These are phyloP conservation scores for Urocyon cinereoargenteus DNA, from an alignment of 2,797 vertebrate species.

Conservation along the genomic window DNA sequence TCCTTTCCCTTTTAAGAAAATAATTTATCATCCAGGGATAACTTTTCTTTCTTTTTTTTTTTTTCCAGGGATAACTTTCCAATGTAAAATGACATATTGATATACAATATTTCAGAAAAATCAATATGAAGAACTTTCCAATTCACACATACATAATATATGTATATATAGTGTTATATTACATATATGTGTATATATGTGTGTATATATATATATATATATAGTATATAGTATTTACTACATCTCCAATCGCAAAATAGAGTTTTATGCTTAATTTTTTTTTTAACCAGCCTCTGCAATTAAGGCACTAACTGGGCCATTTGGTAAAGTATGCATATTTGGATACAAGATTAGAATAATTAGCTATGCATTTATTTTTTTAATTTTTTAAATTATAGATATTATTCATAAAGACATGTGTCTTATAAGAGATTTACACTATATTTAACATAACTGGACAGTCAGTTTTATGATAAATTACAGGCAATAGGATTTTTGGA, in stretches of 20 bases:
- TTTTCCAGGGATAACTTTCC: not conserved
- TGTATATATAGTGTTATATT: not conserved
- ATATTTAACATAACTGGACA: not conserved
- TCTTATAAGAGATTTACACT: not conserved
- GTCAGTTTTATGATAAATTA: not conserved
- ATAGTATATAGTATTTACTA: not conserved
- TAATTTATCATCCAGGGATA: not conserved
- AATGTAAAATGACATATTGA: not conserved
- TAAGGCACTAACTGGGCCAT: not conserved
- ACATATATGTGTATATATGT: not conserved
- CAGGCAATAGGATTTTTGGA: not conserved
- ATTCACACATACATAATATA: not conserved
- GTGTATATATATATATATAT: not conserved
- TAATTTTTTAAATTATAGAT: not conserved
- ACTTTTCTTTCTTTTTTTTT: not conserved
- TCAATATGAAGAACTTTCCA: not conserved
- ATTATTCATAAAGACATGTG: not conserved
- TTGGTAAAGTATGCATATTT: not conserved
- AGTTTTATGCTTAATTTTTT: not conserved
- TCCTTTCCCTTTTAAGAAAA: conserved; percentile 16
- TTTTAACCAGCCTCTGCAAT: not conserved
- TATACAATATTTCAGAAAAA: not conserved
- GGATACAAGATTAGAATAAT: not conserved
- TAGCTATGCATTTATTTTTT: not conserved
- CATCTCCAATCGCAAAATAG: not conserved